phyloP scores from a whole-genome alignment of 1,140 invertebrate genomes.

The silkworm (Bombyx mori) region DNA sequence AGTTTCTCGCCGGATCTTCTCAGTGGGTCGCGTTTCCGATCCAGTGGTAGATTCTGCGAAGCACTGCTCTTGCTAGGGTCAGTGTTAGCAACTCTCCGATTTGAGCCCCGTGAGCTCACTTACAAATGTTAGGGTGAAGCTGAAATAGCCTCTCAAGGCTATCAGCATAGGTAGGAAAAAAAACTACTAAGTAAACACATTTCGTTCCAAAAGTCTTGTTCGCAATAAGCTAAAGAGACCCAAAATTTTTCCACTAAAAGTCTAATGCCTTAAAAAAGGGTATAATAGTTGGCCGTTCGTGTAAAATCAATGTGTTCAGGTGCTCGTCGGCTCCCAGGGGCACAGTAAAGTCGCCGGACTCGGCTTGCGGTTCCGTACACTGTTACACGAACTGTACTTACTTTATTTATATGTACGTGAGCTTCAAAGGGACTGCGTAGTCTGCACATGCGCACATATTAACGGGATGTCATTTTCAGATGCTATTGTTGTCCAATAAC shows the following conservation, averaged over 20 bases:
- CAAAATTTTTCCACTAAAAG: not conserved
- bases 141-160: too few relatives aligned
- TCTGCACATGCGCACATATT: not conserved
- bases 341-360: constrained; percentile 45
- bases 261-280: not conserved
- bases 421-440: constrained; percentile 12
- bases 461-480: too few relatives aligned
- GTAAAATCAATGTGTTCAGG: constrained; percentile 60
- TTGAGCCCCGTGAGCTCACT: too few relatives aligned
- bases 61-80: too few relatives aligned
- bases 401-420: not conserved
- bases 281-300: constrained; percentile 21
- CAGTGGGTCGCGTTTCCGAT: too few relatives aligned
- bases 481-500: too few relatives aligned
- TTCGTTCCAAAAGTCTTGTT: not conserved
- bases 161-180: too few relatives aligned
- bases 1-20: too few relatives aligned
- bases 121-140: too few relatives aligned
- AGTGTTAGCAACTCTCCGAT: too few relatives aligned
- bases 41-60: too few relatives aligned
- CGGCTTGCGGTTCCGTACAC: constrained; percentile 33
- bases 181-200: not conserved
- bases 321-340: constrained; percentile 40
- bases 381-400: constrained; percentile 21
- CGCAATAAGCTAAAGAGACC: not conserved